Percentiles rank a stretch among this genome's conserved stretches.
Evolutionary conservation across 2,797 vertebrate genomes (phyloP).

Genomic region (Sciurus vulgaris): DNA sequence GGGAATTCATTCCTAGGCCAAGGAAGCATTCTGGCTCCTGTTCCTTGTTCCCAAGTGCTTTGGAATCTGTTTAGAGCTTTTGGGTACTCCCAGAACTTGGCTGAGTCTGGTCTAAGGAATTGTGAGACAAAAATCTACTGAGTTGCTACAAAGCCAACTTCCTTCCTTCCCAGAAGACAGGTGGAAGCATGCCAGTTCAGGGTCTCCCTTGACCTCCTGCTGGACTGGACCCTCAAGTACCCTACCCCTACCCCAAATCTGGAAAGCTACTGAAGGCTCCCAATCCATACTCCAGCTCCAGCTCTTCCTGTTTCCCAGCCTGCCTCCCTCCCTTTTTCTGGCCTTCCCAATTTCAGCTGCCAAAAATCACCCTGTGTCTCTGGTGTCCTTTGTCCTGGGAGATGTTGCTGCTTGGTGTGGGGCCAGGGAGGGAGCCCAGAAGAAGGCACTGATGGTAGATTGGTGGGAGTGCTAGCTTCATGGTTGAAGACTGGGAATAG

Average conservation of each 20-base stretch:
- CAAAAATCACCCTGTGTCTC: constrained; percentile 83
- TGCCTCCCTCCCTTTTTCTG: constrained; percentile 69
- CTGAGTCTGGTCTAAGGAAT: constrained; percentile 49
- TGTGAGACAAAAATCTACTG: neutral
- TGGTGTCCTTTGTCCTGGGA: constrained; percentile 84
- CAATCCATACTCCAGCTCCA: constrained; percentile 81
- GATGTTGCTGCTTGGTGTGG: constrained; percentile 73
- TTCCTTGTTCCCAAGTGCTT: neutral
- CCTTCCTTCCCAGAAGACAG: constrained; percentile 30
- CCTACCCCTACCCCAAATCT: neutral
- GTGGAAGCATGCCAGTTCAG: neutral
- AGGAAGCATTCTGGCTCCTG: neutral
- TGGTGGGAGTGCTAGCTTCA: neutral
- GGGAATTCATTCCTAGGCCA: neutral
- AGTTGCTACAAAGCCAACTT: neutral
- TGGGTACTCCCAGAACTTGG: constrained; percentile 52
- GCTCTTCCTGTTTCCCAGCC: constrained; percentile 77
- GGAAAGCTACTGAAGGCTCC: constrained; percentile 18
- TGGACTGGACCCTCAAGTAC: neutral
- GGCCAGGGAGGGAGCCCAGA: constrained; percentile 55
- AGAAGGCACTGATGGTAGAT: constrained; percentile 47
- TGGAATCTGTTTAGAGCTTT: constrained; percentile 51
- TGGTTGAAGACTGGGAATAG: neutral
- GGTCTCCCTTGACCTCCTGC: neutral
- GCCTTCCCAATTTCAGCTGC: constrained; percentile 84